Conservation (phyloP, 2,888 invertebrate species). For the Papilio elwesi region DNA sequence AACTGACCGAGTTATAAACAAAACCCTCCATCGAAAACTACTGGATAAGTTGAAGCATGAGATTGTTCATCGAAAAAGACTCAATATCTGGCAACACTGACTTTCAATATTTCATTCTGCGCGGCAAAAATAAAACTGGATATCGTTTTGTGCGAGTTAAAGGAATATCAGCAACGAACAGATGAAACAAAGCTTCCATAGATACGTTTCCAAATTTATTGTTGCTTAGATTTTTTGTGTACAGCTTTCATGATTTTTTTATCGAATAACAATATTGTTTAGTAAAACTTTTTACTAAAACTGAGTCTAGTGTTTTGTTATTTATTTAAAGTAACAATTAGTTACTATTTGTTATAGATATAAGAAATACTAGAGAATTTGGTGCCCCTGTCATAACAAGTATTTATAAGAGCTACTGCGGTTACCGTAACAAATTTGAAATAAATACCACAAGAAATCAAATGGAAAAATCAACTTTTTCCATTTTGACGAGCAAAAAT, state of each 20-base stretch:
- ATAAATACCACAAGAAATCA: no score
- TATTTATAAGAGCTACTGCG: no score
- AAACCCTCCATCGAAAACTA: not conserved
- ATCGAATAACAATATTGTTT: not conserved
- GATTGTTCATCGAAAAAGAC: not conserved
- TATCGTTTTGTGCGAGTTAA: conserved; percentile 12
- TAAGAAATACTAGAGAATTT: no score
- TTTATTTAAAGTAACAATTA: no score
- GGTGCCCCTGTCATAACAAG: no score
- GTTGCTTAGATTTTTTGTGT: not conserved
- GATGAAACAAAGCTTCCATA: not conserved
- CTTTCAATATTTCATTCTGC: conserved; percentile 13
- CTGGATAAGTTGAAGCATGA: not conserved
- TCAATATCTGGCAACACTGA: conserved; percentile 11
- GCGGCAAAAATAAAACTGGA: conserved; percentile 11
- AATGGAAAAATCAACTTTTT: no score
- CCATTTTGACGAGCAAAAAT: no score
- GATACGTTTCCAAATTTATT: conserved; percentile 3
- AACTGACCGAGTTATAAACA: not conserved
- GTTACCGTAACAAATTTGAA: no score
- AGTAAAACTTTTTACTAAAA: no score
- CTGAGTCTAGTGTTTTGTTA: no score
- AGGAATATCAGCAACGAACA: not conserved
- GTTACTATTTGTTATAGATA: no score
- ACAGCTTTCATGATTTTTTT: conserved; percentile 4